Evolutionary conservation across 2,797 vertebrate species (phyloP).

Genomic region (Anas acuta): DNA sequence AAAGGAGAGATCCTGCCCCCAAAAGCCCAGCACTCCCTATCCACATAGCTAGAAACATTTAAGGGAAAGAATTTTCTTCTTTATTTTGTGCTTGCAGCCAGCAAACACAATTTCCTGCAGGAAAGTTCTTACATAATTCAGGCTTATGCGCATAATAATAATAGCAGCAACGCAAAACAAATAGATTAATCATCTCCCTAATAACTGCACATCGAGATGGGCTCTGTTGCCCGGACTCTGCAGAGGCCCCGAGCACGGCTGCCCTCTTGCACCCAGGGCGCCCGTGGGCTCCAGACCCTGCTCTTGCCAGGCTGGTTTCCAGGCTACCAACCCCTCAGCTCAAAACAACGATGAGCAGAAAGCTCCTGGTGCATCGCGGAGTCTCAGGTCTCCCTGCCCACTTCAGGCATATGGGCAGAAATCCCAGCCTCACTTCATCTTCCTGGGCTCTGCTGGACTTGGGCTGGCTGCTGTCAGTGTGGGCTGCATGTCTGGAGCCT

Average conservation of each 20-base stretch:
- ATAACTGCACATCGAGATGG: background rate
- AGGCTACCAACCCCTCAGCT: background rate
- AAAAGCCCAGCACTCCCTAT: background rate
- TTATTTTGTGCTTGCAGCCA: background rate
- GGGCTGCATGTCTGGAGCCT: background rate
- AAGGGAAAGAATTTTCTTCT: background rate
- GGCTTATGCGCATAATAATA: background rate
- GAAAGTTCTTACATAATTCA: background rate
- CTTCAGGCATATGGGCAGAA: no score
- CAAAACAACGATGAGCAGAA: no score
- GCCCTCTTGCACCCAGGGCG: fast-evolving
- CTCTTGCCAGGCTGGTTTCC: background rate
- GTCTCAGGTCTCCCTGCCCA: no score
- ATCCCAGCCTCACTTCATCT: background rate
- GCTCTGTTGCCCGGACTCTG: background rate
- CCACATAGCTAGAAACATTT: background rate
- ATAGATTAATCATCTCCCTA: background rate
- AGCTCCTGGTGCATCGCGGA: no score
- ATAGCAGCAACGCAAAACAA: background rate
- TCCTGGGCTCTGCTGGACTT: background rate
- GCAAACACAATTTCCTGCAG: background rate
- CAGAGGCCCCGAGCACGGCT: fast-evolving
- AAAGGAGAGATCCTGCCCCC: background rate
- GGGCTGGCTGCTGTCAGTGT: background rate
- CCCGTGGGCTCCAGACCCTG: background rate